phyloP scores from a whole-genome alignment of 2,888 invertebrate species.

The Ochropleura leucogaster region DNA sequence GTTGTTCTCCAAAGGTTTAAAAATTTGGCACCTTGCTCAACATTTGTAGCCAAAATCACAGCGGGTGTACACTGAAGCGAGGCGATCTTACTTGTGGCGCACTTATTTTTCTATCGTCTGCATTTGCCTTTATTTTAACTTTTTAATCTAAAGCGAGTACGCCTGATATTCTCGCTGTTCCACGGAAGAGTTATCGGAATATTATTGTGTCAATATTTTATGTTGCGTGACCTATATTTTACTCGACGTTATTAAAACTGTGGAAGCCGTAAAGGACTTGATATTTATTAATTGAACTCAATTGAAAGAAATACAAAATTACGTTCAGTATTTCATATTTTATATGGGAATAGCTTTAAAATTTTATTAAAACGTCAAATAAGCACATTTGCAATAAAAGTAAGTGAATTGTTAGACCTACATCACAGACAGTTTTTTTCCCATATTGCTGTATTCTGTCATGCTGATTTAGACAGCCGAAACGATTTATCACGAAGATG shows the following conservation, averaged over 20 bases:
- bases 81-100: constrained; percentile 40
- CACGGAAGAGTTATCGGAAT: constrained; percentile 51
- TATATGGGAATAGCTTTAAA: neutral
- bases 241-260: constrained; percentile 26
- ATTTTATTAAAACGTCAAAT: neutral
- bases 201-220: constrained; percentile 52
- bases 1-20: constrained; percentile 70
- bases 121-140: constrained; percentile 62
- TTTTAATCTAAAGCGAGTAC: constrained; percentile 47
- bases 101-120: constrained; percentile 53
- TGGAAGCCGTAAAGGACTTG: constrained; percentile 3
- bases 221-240: constrained; percentile 38
- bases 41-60: constrained; percentile 75
- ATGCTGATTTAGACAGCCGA: constrained; percentile 47
- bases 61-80: constrained; percentile 47
- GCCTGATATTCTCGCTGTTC: constrained; percentile 32
- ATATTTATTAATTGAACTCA: constrained; percentile 12
- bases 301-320: neutral
- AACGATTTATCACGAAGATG: constrained; percentile 52
- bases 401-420: neutral
- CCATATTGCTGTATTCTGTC: constrained; percentile 31
- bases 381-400: neutral
- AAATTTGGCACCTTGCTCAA: constrained; percentile 77
- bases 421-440: constrained; percentile 9
- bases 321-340: neutral